phyloP scores from a whole-genome alignment of 2,797 vertebrate genomes.

The Garrulus glandarius region DNA sequence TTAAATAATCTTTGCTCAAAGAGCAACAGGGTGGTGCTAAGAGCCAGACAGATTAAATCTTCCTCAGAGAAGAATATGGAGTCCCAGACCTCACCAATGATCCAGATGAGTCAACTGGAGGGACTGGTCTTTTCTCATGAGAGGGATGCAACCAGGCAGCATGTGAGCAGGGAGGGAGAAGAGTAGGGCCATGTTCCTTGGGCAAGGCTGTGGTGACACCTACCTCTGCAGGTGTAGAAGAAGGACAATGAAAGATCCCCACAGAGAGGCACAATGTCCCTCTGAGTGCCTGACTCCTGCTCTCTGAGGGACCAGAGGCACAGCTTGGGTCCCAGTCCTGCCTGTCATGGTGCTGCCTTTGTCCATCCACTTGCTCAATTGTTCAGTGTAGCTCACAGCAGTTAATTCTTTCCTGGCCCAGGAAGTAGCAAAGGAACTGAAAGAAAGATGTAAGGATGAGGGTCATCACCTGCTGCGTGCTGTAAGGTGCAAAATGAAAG shows the following conservation, averaged over 20 bases:
- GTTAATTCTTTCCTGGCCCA: neutral
- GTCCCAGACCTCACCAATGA: neutral
- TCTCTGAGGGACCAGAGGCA: neutral
- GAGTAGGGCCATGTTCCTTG: rapidly evolving
- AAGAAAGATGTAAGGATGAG: neutral
- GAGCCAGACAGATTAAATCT: constrained; percentile 28
- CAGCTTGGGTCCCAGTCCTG: neutral
- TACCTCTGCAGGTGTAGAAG: neutral
- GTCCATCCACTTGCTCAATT: neutral
- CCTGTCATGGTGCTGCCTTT: neutral
- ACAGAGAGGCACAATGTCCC: neutral
- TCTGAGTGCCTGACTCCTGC: neutral
- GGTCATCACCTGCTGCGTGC: neutral
- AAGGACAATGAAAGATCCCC: neutral
- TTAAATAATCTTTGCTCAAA: constrained; percentile 40
- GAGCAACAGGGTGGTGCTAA: neutral
- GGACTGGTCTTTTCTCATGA: neutral
- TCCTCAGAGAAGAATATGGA: neutral
- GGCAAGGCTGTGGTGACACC: neutral
- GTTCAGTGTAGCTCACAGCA: neutral
- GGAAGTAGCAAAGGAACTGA: neutral
- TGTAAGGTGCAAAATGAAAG: neutral
- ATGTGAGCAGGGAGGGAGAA: neutral
- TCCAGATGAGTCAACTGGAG: neutral
- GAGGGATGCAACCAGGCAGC: neutral